phyloP scores from a whole-genome alignment of 2,797 vertebrate species.

The Bradypodion pumilum region DNA sequence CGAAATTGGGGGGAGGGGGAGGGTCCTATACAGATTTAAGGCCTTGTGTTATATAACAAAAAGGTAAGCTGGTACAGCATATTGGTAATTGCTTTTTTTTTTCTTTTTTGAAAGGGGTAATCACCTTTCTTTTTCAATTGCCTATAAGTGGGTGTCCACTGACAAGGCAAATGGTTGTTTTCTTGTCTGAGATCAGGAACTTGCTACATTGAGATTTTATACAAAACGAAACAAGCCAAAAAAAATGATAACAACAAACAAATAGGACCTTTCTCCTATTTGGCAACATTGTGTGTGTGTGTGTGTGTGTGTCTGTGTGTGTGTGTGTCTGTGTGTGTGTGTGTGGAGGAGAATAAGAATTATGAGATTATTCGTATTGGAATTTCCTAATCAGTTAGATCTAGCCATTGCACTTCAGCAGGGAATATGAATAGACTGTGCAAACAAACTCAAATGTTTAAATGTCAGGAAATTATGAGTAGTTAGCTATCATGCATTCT shows the following conservation, averaged over 20 bases:
- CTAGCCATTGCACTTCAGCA: conserved; percentile 77
- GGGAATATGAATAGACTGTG: conserved; percentile 73
- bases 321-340: no score
- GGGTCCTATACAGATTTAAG: conserved; percentile 80
- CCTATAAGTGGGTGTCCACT: conserved; percentile 71
- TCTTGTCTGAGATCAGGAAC: conserved; percentile 74
- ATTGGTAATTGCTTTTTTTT: conserved; percentile 73
- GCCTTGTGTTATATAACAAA: conserved; percentile 75
- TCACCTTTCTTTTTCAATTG: conserved; percentile 74
- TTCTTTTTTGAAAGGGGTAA: conserved; percentile 56
- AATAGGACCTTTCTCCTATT: conserved; percentile 70
- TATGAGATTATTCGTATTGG: conserved; percentile 74
- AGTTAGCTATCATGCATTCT: conserved; percentile 67
- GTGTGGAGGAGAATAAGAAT: conserved; percentile 75
- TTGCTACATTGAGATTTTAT: conserved; percentile 74
- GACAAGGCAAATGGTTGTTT: conserved; percentile 75
- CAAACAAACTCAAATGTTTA: conserved; percentile 68
- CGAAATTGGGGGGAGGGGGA: conserved; percentile 78
- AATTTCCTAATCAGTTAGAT: conserved; percentile 72
- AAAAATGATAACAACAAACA: no score
- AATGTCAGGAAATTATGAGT: conserved; percentile 69
- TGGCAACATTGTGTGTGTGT: conserved; percentile 75
- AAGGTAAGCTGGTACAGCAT: conserved; percentile 79
- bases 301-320: no score
- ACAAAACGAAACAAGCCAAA: conserved; percentile 72